Percentiles rank a stretch among this genome's conserved stretches.
Conservation (phyloP, 2,888 invertebrate genomes). For the Amblyjoppa fuscipennis region DNA sequence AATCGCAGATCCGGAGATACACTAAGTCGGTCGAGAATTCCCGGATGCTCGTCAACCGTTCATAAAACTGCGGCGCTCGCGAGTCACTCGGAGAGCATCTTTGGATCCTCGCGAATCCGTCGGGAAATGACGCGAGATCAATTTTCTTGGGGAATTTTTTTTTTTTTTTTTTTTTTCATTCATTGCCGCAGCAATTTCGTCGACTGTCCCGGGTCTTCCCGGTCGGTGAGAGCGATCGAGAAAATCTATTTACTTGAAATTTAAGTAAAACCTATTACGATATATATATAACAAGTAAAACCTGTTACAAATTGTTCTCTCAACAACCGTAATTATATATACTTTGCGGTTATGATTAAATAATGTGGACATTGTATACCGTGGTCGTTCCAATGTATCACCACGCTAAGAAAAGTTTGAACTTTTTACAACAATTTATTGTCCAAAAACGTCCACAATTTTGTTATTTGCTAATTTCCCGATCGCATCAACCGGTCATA, state of each 20-base stretch:
- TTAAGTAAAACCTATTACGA: too few species aligned
- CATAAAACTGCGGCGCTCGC: neutral
- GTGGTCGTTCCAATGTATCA: too few species aligned
- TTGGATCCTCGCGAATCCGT: neutral
- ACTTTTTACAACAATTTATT: too few species aligned
- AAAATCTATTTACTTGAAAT: too few species aligned
- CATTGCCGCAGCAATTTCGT: neutral
- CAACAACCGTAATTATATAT: too few species aligned
- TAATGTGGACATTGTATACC: too few species aligned
- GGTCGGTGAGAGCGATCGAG: neutral
- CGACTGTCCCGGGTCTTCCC: neutral
- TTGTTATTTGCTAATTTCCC: too few species aligned
- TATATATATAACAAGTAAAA: neutral
- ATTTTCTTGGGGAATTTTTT: neutral
- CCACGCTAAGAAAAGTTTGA: too few species aligned
- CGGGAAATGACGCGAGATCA: neutral
- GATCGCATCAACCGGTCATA: too few species aligned
- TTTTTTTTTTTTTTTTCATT: neutral
- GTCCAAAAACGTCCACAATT: too few species aligned
- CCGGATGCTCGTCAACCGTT: slow-evolving; percentile 45
- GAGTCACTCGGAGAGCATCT: neutral
- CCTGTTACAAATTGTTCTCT: too few species aligned
- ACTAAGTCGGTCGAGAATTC: slow-evolving; percentile 17
- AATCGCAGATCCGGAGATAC: slow-evolving; percentile 31
- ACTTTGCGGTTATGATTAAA: too few species aligned